These are phyloP conservation scores for Amiota mariae DNA, from an alignment of 2,888 invertebrate genomes.

Conservation along the genomic window DNA sequence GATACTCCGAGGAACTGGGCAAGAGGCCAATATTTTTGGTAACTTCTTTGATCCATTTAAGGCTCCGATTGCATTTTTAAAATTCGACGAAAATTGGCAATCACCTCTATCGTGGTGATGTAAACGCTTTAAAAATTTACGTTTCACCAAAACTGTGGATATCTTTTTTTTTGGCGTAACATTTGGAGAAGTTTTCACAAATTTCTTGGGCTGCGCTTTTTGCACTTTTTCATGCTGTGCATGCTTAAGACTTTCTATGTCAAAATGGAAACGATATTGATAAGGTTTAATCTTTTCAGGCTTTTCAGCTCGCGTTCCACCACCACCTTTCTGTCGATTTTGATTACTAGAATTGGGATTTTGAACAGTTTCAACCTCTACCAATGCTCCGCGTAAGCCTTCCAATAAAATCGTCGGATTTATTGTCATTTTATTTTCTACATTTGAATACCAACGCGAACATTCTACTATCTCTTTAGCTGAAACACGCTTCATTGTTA, in stretches of 20 bases:
- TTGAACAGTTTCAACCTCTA: not conserved
- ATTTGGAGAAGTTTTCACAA: not conserved
- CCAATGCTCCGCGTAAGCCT: not conserved
- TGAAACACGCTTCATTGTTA: conserved; percentile 52
- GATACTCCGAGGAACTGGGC: too few species aligned
- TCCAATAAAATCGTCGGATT: conserved; percentile 15
- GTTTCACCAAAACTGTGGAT: not conserved
- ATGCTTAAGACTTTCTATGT: not conserved
- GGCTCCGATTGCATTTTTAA: not conserved
- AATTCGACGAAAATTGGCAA: not conserved
- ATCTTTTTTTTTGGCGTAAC: not conserved
- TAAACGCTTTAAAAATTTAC: not conserved
- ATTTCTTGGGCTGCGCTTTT: not conserved
- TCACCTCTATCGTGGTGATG: not conserved
- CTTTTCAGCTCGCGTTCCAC: too few species aligned
- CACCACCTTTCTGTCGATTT: not conserved
- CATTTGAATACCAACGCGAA: not conserved
- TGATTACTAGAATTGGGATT: not conserved
- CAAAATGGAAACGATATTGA: too few species aligned
- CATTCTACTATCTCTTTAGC: conserved; percentile 41
- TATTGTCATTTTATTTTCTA: not conserved
- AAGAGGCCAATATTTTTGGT: not conserved
- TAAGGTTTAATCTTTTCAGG: too few species aligned
- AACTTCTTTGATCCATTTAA: conserved; percentile 6
- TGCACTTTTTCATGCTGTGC: not conserved